These are phyloP conservation scores for Crypturellus tataupa DNA, from an alignment of 2,797 vertebrate species.

Conservation along the genomic window DNA sequence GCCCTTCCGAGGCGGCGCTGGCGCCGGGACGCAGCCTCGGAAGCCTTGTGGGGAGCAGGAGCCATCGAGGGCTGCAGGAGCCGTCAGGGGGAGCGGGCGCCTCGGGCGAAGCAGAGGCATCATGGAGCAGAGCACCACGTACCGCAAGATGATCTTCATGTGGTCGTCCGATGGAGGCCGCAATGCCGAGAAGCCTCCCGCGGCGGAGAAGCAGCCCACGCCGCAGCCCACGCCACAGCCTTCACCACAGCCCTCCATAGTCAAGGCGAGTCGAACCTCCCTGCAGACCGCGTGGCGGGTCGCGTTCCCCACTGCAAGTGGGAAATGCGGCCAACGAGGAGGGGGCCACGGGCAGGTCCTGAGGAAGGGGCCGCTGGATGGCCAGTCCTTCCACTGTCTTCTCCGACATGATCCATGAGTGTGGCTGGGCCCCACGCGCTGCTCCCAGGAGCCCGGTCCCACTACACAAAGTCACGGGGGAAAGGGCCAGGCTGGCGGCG, in stretches of 20 bases:
- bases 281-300: no score
- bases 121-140: background rate
- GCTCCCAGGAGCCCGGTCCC: no score
- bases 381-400: no score
- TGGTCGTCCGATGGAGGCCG: rapidly evolving
- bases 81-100: no score
- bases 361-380: background rate
- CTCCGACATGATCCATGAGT: background rate
- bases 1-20: no score
- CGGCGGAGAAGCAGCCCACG: rapidly evolving
- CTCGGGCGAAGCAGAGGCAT: rapidly evolving
- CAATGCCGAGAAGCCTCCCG: rapidly evolving
- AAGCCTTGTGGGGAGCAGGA: no score
- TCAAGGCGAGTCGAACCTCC: background rate
- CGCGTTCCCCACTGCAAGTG: rapidly evolving
- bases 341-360: rapidly evolving
- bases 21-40: no score
- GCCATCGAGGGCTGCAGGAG: no score
- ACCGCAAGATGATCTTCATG: rapidly evolving
- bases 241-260: no score
- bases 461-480: rapidly evolving
- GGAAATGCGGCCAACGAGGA: no score
- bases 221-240: no score
- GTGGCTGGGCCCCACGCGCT: background rate
- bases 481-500: background rate